Base-by-base conservation (phyloP, 2,888 invertebrate species). In the Drosophila putrida region DNA sequence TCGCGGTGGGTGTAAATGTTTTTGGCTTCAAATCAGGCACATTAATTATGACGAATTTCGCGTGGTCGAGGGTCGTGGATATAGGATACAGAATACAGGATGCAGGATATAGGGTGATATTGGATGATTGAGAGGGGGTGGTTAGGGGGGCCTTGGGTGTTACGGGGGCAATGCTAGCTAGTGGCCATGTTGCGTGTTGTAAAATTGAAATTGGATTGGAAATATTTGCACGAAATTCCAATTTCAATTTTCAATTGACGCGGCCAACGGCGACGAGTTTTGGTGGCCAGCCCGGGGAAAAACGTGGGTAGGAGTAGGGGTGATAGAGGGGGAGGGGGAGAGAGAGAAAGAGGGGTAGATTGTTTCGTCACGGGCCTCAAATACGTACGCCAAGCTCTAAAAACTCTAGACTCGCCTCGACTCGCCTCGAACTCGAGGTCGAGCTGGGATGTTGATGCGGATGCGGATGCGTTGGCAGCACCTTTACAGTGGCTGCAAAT, bases 201-300 rank as follows among this genome's bases (percentile, higher is more conserved):
- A 82, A 85, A 84, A 85, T 85, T 82, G 79, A 82, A 82, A 82
- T 82, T 82, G 82, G 70, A 79, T 82, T 88, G 79, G 67, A 82
- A 85, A 85, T 88, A 82, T 82, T 82, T 85, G 82, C 82, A 61
- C 82, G 72, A 79, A 85, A 82, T 82, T 76, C 77, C 82, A 76
- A 82, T 85, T 82, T 73, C 82, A 80, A 76, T 83, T 88, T 88
- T 82, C 82, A 76, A 85, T 85, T 71, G 79, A 73, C 65, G 82
- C 71, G 60, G 60, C 47, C 13, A 46, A 47, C 51, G 61, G 51
- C 49, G 41, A 50, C 60, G 61, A 33, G 64, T 70, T 71, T 70
- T 61, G 75, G 36, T 58, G 46, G 46, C 15, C 15, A 46, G 11
- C 46, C 27, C 11, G 10, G 28, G 36, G 36, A 10, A 15, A 36